A percentile compares a stretch with the other conserved stretches of the same genome.
Conservation (phyloP, 2,888 invertebrate genomes). For the Synanthedon tipuliformis region DNA sequence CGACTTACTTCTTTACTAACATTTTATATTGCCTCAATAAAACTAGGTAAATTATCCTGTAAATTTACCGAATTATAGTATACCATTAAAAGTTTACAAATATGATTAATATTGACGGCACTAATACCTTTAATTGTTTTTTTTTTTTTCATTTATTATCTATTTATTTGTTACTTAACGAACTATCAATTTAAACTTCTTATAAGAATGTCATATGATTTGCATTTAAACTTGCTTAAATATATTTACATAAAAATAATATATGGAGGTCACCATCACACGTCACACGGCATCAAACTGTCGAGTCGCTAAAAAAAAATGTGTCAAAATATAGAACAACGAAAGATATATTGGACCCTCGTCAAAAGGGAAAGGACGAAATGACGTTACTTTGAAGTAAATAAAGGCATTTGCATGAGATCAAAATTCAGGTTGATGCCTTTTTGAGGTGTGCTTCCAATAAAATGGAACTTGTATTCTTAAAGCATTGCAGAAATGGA, state of each 20-base stretch:
- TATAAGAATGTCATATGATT: no score
- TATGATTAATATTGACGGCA: neutral
- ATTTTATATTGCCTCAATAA: neutral
- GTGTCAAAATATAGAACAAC: slow-evolving; percentile 39
- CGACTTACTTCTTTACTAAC: neutral
- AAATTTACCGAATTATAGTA: no score
- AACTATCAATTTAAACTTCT: no score
- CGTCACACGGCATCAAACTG: slow-evolving; percentile 15
- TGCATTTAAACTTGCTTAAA: no score
- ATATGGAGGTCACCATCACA: slow-evolving; percentile 32
- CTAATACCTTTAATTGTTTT: no score
- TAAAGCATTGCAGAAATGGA: no score
- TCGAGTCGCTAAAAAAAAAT: slow-evolving; percentile 29
- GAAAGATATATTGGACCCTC: slow-evolving; percentile 45
- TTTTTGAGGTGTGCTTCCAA: neutral
- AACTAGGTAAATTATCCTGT: no score
- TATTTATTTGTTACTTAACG: no score
- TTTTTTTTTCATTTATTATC: no score
- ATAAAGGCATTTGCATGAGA: slow-evolving; percentile 13
- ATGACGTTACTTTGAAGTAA: slow-evolving; percentile 20
- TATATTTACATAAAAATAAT: slow-evolving; percentile 11
- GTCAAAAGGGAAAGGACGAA: slow-evolving; percentile 26
- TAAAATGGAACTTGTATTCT: no score
- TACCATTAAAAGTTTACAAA: no score
- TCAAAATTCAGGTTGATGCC: neutral